A percentile compares a stretch with the other conserved stretches of the same genome.
Evolutionary conservation across 2,113 vertebrate species (phyloP).

Genomic region (Misgurnus anguillicaudatus): DNA sequence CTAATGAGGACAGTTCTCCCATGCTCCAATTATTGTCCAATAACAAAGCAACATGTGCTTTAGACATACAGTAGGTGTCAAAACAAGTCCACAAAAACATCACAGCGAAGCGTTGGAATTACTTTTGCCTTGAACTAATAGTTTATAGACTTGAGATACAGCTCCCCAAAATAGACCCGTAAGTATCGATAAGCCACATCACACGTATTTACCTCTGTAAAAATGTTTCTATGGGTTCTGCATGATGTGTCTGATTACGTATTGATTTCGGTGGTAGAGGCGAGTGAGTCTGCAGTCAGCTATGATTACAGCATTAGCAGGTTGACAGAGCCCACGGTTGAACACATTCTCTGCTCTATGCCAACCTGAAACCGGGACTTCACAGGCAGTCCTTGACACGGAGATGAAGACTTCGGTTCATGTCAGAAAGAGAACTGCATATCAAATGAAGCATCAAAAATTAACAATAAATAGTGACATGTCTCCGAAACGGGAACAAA

Average conservation of each 20-base stretch:
- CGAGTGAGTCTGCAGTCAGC: constrained; percentile 38
- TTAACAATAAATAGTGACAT: constrained; percentile 78
- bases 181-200: constrained; percentile 32
- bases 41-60: constrained; percentile 34
- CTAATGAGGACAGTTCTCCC: constrained; percentile 39
- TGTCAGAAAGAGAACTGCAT: constrained; percentile 70
- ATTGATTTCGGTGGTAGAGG: constrained; percentile 48
- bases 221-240: constrained; percentile 38
- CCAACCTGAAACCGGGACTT: constrained; percentile 66
- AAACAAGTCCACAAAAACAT: background rate
- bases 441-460: constrained; percentile 77
- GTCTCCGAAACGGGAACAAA: constrained; percentile 81
- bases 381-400: constrained; percentile 65
- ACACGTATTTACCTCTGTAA: constrained; percentile 7
- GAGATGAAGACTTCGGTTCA: constrained; percentile 72
- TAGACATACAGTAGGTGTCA: background rate
- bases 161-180: constrained; percentile 16
- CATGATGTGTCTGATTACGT: constrained; percentile 37
- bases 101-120: background rate
- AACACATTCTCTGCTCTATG: constrained; percentile 54
- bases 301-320: constrained; percentile 52
- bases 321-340: constrained; percentile 52
- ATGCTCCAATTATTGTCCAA: constrained; percentile 42
- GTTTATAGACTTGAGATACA: constrained; percentile 9
- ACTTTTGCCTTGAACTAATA: constrained; percentile 8